Evolutionary conservation across 2,888 invertebrate species (phyloP), one percentile per base, ranked within the genome.

Genomic region (Microctonus aethiopoides): DNA sequence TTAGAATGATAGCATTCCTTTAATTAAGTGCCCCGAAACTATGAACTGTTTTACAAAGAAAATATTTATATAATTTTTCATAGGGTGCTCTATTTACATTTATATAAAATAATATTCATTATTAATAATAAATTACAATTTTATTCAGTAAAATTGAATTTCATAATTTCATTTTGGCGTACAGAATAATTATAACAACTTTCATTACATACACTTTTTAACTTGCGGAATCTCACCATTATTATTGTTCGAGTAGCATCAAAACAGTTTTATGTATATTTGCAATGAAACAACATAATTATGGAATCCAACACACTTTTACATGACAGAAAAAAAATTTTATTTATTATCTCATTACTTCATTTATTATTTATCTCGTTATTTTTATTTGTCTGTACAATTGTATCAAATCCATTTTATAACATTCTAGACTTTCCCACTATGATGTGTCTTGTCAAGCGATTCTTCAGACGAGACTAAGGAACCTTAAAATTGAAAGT

Each of bases 381-480:
- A 46, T 34, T 71, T 70, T 64, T 57, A 56, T 70, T 71, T 71
- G 54, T 74, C 72, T 74, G 73, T 76, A 73, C 72, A 76, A 66
- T 71, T 73, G 74, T 74, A 73, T 74, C 67, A 61, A n/a, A n/a
- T n/a, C 68, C 68, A 70, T 68, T 70, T 13, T 57, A 67, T 54
- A 64, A 77, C 76, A 75, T 74, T 70, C 79, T 83, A 86, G 67
- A 79, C 81, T 79, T 85, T 85, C 78, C 80, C 83, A 76, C 80
- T 81, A 76, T 84, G 82, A 78, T 84, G 81, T 69, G 79, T 76
- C 72, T 84, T 85, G 72, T 86, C 86, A 79, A 86, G 70, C 66
- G 86, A 86, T 71, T 86, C 86, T 73, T 84, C 83, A 34, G 86
- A 86, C 75, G 86, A 86, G 79, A 85, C 84, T 79, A 86, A 84